Evolutionary conservation across 2,888 invertebrate genomes (phyloP), one percentile per base, ranked within the genome.

Genomic region (Sphaeridia pumilis): DNA sequence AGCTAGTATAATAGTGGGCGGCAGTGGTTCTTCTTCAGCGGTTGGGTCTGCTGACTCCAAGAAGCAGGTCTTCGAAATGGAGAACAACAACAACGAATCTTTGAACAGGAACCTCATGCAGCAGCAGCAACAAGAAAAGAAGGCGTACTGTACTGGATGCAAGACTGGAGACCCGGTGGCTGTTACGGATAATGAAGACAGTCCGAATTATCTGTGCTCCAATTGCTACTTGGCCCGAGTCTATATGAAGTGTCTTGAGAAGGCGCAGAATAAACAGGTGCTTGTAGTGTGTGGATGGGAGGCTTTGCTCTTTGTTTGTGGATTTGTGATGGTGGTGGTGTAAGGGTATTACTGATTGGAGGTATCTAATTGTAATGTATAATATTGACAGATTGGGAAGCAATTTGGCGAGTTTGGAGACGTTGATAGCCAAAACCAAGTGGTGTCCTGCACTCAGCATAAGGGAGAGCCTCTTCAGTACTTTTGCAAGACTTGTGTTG

Each of bases 191-290:
- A 95, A 94, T 73, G 85, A 89, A 68, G 94, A 95, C 72, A 98
- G 97, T 74, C 87, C 87, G 68, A 92, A 92, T 71, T 89, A 87
- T 71, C 80, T 98, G 66, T 97, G 97, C 75, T 83, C 87, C 55
- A 92, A 93, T 72, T 97, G 97, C 79, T 90, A 92, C 68, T 93
- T 93, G 83, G 95, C 95, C 59, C 97, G 97, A 74, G 90, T 94
- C 74, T 93, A 88, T 72, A 95, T 97, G 94, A 93, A 94, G 73
- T 95, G 94, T 72, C 97, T 97, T 73, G 92, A 93, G 38, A 38
- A 5, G 4, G 20, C 17, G 38, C 20, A 38, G 38, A 31, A 7
- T 31, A 31, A 10, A 31, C 31, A 14, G 7, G 14, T 31, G 14
- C 7, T 10, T 14, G 10, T 31, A 31, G 7, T 31, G 31, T 7